These are phyloP conservation scores for Antechinus stuartii DNA, from an alignment of 2,113 vertebrate genomes.

Conservation along the genomic window DNA sequence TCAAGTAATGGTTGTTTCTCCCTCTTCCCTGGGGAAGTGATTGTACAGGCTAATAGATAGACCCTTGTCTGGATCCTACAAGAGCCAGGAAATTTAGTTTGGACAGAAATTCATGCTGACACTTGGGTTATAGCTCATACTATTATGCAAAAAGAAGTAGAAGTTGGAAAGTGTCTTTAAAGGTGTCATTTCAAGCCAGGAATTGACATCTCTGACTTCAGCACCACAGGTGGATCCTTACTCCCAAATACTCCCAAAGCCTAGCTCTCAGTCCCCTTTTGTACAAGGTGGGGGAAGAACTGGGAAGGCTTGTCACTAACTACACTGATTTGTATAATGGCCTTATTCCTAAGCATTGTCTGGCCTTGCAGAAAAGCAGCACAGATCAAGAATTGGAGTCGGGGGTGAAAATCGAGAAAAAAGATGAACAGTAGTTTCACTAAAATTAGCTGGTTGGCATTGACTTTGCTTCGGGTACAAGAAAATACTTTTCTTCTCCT, in stretches of 20 bases:
- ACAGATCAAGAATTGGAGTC: not conserved
- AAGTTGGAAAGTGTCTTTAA: conserved; percentile 49
- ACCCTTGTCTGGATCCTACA: conserved; percentile 24
- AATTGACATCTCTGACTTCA: conserved; percentile 16
- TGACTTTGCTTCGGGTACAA: conserved; percentile 8
- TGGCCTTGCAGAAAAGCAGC: not conserved
- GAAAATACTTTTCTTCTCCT: not conserved
- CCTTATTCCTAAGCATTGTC: not conserved
- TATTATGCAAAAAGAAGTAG: conserved; percentile 29
- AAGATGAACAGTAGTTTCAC: not conserved
- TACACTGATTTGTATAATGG: not conserved
- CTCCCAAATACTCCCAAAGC: not conserved
- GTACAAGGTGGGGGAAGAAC: not conserved
- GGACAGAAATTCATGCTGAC: conserved; percentile 39
- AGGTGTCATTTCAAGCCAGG: conserved; percentile 30
- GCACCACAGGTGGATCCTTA: not conserved
- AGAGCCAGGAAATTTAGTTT: conserved; percentile 40
- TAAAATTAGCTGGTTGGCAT: not conserved
- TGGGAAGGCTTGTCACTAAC: not conserved
- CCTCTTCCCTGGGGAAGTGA: conserved; percentile 15
- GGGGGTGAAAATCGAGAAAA: not conserved
- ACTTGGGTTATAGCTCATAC: conserved; percentile 4
- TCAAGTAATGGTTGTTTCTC: conserved; percentile 8
- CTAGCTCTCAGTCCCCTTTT: conserved; percentile 2
- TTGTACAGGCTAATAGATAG: conserved; percentile 5